phyloP scores from a whole-genome alignment of 2,888 invertebrate species.

The Rotaria magnacalcarata region DNA sequence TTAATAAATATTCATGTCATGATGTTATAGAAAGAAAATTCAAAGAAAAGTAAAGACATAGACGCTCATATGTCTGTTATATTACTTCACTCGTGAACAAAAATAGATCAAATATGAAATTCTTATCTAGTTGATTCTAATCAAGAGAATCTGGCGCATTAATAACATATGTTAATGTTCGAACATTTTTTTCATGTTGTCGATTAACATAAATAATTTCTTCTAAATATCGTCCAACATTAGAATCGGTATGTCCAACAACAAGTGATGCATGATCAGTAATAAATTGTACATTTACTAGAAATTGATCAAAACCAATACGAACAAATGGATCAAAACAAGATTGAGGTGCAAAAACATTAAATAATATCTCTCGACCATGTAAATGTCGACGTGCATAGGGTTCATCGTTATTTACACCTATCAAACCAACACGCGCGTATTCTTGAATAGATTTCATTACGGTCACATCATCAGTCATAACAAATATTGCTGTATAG shows the following conservation, averaged over 20 bases:
- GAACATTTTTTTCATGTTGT: not conserved
- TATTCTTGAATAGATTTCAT: not conserved
- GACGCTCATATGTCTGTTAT: no score
- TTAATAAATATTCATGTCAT: no score
- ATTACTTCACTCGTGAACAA: no score
- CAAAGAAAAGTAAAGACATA: no score
- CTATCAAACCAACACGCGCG: not conserved
- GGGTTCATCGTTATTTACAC: not conserved
- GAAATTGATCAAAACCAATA: conserved; percentile 24
- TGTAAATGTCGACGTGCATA: not conserved
- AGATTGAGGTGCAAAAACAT: not conserved
- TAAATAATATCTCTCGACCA: not conserved
- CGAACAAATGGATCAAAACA: conserved; percentile 23
- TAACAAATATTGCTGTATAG: not conserved
- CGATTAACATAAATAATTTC: conserved; percentile 22
- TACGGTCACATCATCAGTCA: not conserved
- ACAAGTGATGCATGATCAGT: not conserved
- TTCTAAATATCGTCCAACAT: conserved; percentile 22
- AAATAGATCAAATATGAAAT: no score
- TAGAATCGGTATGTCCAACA: not conserved
- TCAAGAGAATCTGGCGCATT: not conserved
- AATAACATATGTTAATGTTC: not conserved
- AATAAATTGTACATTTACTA: not conserved
- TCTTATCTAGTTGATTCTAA: not conserved
- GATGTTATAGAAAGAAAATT: no score